Conservation (phyloP, 2,888 invertebrate species). For the Dendrolimus houi region DNA sequence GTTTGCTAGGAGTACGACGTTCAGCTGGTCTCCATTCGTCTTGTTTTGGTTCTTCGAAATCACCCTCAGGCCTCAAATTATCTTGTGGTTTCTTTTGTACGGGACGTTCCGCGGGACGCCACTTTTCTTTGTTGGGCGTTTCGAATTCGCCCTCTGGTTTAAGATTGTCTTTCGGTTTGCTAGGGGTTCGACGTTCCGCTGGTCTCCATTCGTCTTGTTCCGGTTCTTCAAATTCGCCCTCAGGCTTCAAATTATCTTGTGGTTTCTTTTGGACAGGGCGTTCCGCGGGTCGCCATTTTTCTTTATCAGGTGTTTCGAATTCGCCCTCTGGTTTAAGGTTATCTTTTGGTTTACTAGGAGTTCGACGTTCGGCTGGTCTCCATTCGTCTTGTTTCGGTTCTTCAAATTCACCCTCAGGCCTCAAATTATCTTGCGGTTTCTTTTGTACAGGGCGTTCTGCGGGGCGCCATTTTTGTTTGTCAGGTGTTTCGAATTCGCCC, state of each 20-base stretch:
- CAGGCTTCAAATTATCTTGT: conserved; percentile 68
- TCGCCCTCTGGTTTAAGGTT: conserved; percentile 74
- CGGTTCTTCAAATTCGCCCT: conserved; percentile 65
- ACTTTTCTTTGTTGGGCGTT: conserved; percentile 57
- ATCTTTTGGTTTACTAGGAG: conserved; percentile 56
- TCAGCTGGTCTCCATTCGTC: conserved; percentile 54
- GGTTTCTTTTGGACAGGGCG: conserved; percentile 45
- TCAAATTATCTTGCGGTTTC: conserved; percentile 64
- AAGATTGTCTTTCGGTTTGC: conserved; percentile 46
- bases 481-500: conserved; percentile 73
- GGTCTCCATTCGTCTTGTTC: conserved; percentile 39
- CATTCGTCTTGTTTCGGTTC: conserved; percentile 43
- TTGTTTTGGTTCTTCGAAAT: conserved; percentile 51
- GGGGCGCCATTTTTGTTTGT: conserved; percentile 62
- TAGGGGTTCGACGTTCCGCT: conserved; percentile 63
- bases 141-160: conserved; percentile 46
- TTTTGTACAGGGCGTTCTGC: conserved; percentile 54
- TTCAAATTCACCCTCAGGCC: conserved; percentile 38
- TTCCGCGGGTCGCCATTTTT: conserved; percentile 58
- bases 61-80: conserved; percentile 75
- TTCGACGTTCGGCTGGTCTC: conserved; percentile 48
- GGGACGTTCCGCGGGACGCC: conserved; percentile 58
- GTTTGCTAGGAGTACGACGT: conserved; percentile 59
- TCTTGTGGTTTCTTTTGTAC: conserved; percentile 58
- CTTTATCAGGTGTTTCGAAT: conserved; percentile 52